Conservation (phyloP, 35 echinoderm and acorn worm species). For the Nesometra sesokonis region DNA sequence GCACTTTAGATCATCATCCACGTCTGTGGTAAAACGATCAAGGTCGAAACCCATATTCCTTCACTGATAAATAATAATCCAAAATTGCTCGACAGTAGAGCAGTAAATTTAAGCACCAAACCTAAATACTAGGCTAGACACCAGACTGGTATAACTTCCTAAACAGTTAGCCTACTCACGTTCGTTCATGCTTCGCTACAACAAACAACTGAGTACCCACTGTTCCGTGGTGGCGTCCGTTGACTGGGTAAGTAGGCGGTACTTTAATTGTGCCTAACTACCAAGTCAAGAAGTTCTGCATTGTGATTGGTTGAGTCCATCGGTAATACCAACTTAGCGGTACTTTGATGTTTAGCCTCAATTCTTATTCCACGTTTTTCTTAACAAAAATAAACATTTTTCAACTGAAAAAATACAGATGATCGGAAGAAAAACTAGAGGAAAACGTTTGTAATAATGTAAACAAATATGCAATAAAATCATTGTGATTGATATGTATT, state of each 20-base stretch:
- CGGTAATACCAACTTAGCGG: background rate
- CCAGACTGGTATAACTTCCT: background rate
- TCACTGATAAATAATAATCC: background rate
- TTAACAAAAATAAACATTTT: background rate
- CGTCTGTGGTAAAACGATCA: slow-evolving; percentile 68
- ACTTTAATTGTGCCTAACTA: background rate
- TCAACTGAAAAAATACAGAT: background rate
- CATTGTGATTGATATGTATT: background rate
- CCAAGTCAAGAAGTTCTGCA: background rate
- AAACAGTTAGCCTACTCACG: background rate
- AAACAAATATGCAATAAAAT: background rate
- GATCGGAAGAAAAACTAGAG: background rate
- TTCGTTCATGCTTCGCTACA: background rate
- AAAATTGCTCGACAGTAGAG: background rate
- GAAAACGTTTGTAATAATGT: background rate
- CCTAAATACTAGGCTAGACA: background rate
- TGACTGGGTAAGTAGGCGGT: background rate
- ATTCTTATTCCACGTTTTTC: background rate
- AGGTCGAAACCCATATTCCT: slow-evolving; percentile 89
- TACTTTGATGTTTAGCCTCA: background rate
- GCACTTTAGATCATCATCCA: slow-evolving; percentile 96
- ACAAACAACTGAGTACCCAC: background rate
- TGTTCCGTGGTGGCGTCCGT: background rate
- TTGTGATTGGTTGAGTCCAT: background rate
- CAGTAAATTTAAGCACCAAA: background rate